Evolutionary conservation across 2,797 vertebrate species (phyloP), one percentile per base, ranked within the genome.

Genomic region (Manis javanica): DNA sequence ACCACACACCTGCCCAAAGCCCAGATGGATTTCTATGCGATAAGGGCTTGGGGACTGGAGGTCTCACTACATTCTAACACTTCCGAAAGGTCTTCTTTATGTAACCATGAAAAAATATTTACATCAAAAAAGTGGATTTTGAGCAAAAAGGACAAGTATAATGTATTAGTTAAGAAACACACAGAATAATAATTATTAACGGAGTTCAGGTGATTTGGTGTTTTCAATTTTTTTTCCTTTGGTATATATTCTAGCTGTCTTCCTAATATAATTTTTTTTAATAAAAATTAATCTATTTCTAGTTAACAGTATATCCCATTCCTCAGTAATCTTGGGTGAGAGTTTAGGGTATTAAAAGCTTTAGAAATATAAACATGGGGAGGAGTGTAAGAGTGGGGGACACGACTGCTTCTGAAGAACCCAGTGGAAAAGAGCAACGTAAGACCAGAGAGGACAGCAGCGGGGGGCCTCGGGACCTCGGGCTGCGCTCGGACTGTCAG

Each of bases 131-230:
- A 31, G 26, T 2, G 9, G 19, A 39, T 15, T 53, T 78, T 53
- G 19, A 78, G 26, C 39, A 66, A 59, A 69, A 15, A 34, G 31
- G 16, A 42, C 21, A 0, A 9, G 42, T 7, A 1, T 7, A 4
- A 11, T 1, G 4, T 4, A 13, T 0, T 11, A 39, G 18, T 12
- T 8, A n/a, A 81, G 55, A 53, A 61, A 51, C 0, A 2, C 1
- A 8, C 0, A 0, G 29, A 24, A 19, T 6, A 18, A 18, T 11
- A 0, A 13, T 14, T 0, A 18, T 4, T 53, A 57, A 5, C 5
- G 24, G 31, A 11, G 8, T 63, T 15, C 61, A 13, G n/a, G 21
- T 3, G 31, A 19, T 14, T 18, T 29, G n/a, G 10, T 14, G 0
- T 42, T 29, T 77, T n/a, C 2, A 5, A 39, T 31, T 18, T 63